These are phyloP conservation scores for Bufo bufo DNA, from an alignment of 2,113 vertebrate species.

Conservation along the genomic window DNA sequence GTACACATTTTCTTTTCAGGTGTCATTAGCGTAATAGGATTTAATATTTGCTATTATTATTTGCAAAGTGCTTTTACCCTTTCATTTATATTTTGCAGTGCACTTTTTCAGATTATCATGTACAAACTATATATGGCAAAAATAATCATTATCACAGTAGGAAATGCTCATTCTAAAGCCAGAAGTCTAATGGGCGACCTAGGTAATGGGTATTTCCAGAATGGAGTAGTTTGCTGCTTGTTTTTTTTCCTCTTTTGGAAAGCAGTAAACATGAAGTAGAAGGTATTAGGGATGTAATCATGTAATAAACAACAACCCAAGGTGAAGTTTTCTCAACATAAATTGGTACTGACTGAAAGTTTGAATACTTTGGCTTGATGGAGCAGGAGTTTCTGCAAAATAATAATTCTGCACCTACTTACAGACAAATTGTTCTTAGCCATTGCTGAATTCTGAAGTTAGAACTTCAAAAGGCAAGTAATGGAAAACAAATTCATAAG, in stretches of 20 bases:
- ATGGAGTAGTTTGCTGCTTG: too few relatives aligned
- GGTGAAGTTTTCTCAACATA: neutral
- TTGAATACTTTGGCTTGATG: neutral
- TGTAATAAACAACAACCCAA: neutral
- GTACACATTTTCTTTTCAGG: neutral
- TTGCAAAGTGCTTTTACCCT: neutral
- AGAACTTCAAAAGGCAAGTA: conserved; percentile 6
- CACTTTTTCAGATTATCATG: neutral
- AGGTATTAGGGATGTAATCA: neutral
- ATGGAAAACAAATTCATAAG: neutral
- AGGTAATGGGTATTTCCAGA: neutral
- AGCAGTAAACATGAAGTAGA: neutral
- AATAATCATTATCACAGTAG: conserved; percentile 25
- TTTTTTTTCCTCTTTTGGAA: neutral
- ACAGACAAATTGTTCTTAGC: neutral
- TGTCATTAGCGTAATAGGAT: neutral
- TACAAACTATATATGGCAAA: neutral
- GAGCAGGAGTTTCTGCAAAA: neutral
- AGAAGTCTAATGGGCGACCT: neutral
- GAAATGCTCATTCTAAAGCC: neutral
- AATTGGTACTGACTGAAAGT: neutral
- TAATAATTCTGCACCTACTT: neutral
- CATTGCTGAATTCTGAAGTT: neutral
- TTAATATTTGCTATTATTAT: neutral
- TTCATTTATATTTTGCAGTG: neutral